These are phyloP conservation scores for Diachrysia chrysitis DNA, from an alignment of 2,888 invertebrate genomes.

Conservation along the genomic window DNA sequence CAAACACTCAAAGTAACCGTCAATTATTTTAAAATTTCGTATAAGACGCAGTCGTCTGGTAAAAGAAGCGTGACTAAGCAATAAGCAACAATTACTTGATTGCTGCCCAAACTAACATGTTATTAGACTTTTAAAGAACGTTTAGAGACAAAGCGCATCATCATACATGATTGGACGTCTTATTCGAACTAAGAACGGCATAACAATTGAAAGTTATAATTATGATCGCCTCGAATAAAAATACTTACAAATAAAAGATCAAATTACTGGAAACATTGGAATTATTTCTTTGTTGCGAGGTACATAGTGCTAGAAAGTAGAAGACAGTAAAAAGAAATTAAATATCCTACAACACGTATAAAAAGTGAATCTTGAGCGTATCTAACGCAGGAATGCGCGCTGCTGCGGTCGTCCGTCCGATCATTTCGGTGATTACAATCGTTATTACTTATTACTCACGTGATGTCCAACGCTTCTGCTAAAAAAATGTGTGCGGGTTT, in stretches of 20 bases:
- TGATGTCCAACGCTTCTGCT: constrained; percentile 12
- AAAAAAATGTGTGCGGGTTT: constrained; percentile 14
- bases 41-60: constrained; percentile 63
- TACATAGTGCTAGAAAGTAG: constrained; percentile 33
- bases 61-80: constrained; percentile 69
- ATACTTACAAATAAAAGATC: neutral
- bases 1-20: constrained; percentile 66
- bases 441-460: constrained; percentile 66
- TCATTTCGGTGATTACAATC: constrained; percentile 77
- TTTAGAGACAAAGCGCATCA: constrained; percentile 71
- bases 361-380: constrained; percentile 68
- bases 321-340: constrained; percentile 53
- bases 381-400: constrained; percentile 74
- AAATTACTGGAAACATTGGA: neutral
- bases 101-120: constrained; percentile 69
- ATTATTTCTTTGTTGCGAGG: constrained; percentile 5
- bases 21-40: constrained; percentile 65
- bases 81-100: constrained; percentile 68
- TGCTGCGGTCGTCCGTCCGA: constrained; percentile 66
- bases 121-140: constrained; percentile 76
- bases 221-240: constrained; percentile 50
- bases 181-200: constrained; percentile 46
- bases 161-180: constrained; percentile 53
- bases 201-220: constrained; percentile 47
- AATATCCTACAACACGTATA: constrained; percentile 57